Conservation (phyloP, 2,113 vertebrate species). For the Rhabdomys dilectus region DNA sequence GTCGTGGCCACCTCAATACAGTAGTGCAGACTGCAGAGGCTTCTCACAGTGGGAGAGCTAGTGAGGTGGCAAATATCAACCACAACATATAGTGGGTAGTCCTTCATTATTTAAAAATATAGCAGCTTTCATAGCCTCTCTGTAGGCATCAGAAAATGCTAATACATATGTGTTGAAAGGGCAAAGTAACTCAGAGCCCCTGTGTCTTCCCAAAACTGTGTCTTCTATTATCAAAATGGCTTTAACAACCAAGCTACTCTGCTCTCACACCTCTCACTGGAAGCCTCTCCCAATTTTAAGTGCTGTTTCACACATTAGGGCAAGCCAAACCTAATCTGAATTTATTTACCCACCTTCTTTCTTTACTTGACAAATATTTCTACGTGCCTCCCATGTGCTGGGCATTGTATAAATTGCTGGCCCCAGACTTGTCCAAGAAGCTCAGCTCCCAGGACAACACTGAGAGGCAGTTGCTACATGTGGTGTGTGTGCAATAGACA, state of each 20-base stretch:
- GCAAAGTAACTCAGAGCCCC: neutral
- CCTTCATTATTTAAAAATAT: neutral
- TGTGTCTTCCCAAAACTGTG: conserved; percentile 15
- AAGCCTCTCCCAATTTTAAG: neutral
- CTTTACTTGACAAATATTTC: neutral
- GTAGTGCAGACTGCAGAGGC: neutral
- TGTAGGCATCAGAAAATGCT: neutral
- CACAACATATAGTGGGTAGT: too few relatives aligned
- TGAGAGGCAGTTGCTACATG: too few relatives aligned
- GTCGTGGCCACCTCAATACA: too few relatives aligned
- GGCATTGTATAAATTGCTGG: neutral
- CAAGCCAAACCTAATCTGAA: conserved; percentile 9
- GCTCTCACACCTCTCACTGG: neutral
- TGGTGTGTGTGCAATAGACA: accelerated
- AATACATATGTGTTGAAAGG: neutral
- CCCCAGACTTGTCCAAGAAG: neutral
- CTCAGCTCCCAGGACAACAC: neutral
- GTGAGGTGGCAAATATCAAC: neutral
- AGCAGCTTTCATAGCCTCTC: neutral
- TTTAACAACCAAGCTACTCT: neutral
- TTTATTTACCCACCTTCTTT: neutral
- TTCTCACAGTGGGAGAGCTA: neutral
- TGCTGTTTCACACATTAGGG: neutral
- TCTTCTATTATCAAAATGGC: neutral
- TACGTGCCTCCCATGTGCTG: neutral